These are phyloP conservation scores for Verasper variegatus DNA, from an alignment of 2,113 vertebrate genomes.

Conservation along the genomic window DNA sequence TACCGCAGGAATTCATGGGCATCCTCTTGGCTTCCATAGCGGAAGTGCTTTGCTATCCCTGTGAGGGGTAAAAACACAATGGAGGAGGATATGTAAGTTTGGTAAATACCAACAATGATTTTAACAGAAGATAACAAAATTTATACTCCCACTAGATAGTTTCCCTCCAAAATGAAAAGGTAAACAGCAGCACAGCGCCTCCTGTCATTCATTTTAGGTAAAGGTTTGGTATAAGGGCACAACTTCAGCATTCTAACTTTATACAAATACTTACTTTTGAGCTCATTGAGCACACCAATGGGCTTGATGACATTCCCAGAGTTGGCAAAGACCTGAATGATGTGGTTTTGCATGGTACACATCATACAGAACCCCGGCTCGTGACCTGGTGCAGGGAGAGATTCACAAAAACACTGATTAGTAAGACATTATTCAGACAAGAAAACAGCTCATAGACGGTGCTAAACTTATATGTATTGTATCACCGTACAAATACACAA, in stretches of 20 bases:
- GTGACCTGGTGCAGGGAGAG: slow-evolving; percentile 83
- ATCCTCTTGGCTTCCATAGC: slow-evolving; percentile 95
- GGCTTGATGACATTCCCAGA: slow-evolving; percentile 94
- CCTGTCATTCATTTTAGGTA: slow-evolving; percentile 27
- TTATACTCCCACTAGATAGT: background rate
- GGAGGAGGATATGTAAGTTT: background rate
- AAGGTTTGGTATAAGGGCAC: background rate
- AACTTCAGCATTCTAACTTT: background rate
- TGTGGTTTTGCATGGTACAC: slow-evolving; percentile 96
- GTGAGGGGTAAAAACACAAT: slow-evolving; percentile 3
- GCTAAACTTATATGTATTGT: background rate
- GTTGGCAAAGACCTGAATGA: slow-evolving; percentile 92
- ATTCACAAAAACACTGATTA: slow-evolving; percentile 13
- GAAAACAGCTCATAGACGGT: background rate
- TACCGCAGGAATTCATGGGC: slow-evolving; percentile 97
- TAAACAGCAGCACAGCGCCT: slow-evolving; percentile 46
- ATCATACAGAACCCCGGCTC: slow-evolving; percentile 97
- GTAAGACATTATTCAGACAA: background rate
- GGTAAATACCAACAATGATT: background rate
- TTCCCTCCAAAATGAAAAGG: slow-evolving; percentile 62
- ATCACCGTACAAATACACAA: background rate
- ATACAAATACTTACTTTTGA: slow-evolving; percentile 82
- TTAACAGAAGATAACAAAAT: background rate
- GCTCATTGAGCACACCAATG: slow-evolving; percentile 91
- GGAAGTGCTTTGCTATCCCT: slow-evolving; percentile 97